Conservation (phyloP, 1,140 invertebrate species). For the Lepidurus packardi region DNA sequence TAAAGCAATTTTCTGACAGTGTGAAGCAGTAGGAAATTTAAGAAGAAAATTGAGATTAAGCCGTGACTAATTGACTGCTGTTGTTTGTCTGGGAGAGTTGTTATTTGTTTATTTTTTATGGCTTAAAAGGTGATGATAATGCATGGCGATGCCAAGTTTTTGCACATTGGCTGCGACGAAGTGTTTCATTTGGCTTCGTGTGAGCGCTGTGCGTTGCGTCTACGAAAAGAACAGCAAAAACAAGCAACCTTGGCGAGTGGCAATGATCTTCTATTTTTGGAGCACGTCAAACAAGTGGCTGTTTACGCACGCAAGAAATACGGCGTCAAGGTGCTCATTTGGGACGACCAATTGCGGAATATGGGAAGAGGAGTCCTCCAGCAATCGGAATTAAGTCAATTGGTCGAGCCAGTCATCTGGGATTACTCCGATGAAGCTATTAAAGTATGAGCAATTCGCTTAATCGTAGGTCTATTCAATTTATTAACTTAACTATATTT, state of each 20-base stretch:
- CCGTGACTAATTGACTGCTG: neutral
- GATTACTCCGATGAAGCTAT: slow-evolving; percentile 56
- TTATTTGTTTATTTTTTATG: neutral
- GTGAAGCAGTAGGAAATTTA: neutral
- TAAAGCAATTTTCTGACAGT: too few relatives aligned
- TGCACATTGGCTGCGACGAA: slow-evolving; percentile 61
- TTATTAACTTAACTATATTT: too few relatives aligned
- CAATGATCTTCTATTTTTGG: slow-evolving; percentile 56
- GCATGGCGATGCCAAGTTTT: slow-evolving; percentile 47
- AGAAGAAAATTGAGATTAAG: neutral
- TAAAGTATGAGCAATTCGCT: slow-evolving; percentile 43
- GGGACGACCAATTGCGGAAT: slow-evolving; percentile 89
- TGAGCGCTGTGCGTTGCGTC: slow-evolving; percentile 55
- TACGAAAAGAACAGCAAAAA: slow-evolving; percentile 39
- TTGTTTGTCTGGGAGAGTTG: neutral
- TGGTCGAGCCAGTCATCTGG: slow-evolving; percentile 83
- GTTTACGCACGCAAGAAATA: slow-evolving; percentile 43
- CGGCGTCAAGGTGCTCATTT: slow-evolving; percentile 62
- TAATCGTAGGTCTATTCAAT: too few relatives aligned
- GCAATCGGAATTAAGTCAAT: slow-evolving; percentile 59
- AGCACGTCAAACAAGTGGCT: slow-evolving; percentile 57
- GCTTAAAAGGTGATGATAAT: slow-evolving; percentile 46
- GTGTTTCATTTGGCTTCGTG: slow-evolving; percentile 71
- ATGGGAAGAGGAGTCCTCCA: slow-evolving; percentile 50
- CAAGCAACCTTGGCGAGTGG: neutral